phyloP scores from a whole-genome alignment of 2,113 vertebrate species.

The Pyxicephalus adspersus region DNA sequence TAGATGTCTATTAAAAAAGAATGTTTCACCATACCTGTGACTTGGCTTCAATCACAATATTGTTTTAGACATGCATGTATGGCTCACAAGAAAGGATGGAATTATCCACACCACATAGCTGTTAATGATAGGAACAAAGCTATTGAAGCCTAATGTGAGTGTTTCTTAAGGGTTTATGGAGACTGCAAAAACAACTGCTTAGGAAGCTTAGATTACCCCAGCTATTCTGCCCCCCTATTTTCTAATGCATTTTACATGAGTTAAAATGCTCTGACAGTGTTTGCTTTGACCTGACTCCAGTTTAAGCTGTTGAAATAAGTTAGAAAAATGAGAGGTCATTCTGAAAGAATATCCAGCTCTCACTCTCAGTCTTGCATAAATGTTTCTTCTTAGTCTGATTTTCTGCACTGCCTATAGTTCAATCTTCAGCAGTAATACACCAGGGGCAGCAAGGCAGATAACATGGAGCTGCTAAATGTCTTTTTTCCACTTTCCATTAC shows the following conservation, averaged over 20 bases:
- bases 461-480: constrained; percentile 28
- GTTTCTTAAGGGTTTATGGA: constrained; percentile 48
- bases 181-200: constrained; percentile 53
- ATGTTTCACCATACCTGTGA: constrained; percentile 39
- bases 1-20: constrained; percentile 21
- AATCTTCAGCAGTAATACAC: constrained; percentile 17
- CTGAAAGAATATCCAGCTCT: neutral
- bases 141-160: constrained; percentile 36
- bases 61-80: constrained; percentile 48
- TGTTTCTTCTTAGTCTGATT: neutral
- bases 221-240: constrained; percentile 11
- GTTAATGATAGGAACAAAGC: constrained; percentile 44
- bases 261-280: constrained; percentile 32
- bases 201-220: constrained; percentile 20
- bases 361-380: neutral
- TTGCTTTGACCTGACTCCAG: constrained; percentile 38
- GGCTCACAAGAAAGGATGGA: constrained; percentile 21
- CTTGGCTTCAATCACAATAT: constrained; percentile 35
- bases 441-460: neutral
- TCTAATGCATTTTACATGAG: constrained; percentile 49
- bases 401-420: neutral
- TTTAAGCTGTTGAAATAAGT: constrained; percentile 7
- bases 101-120: constrained; percentile 20
- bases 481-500: constrained; percentile 22
- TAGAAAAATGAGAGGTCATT: constrained; percentile 23